Percentiles rank a stretch among this genome's conserved stretches.
Evolutionary conservation across 35 echinoderm and acorn worm species (phyloP).

Genomic region (Diadema setosum): DNA sequence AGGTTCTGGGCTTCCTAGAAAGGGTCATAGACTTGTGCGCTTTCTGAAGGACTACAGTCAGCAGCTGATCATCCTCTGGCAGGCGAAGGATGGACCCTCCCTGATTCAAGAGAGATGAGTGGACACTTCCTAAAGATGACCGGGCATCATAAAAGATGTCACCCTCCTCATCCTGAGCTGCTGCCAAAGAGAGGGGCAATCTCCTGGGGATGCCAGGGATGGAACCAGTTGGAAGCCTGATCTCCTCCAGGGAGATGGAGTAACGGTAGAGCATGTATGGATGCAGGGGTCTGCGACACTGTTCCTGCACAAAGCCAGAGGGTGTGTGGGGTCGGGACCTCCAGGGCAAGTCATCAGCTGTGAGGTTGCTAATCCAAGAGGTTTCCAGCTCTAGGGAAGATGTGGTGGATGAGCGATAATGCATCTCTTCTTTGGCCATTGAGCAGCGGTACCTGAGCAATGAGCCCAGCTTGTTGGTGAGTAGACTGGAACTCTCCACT

Average conservation of each 20-base stretch:
- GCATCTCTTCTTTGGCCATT: background rate
- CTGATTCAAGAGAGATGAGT: background rate
- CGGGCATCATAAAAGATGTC: constrained; percentile 7
- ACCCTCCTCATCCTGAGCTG: background rate
- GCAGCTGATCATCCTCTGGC: background rate
- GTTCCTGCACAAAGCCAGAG: background rate
- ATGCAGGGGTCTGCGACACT: background rate
- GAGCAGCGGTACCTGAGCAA: background rate
- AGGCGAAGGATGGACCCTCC: background rate
- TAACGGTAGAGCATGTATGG: constrained; percentile 9
- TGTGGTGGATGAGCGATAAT: background rate
- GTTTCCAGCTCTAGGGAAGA: background rate
- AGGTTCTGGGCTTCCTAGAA: background rate
- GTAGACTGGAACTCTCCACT: too few species aligned
- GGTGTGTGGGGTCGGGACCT: background rate
- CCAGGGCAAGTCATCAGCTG: background rate
- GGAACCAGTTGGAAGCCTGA: background rate
- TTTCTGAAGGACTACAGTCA: background rate
- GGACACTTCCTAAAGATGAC: background rate
- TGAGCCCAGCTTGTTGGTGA: background rate
- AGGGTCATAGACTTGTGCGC: background rate
- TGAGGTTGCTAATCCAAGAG: background rate
- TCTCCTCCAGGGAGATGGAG: constrained; percentile 8
- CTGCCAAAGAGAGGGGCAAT: background rate
- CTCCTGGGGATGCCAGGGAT: background rate